phyloP scores from a whole-genome alignment of 1,140 invertebrate genomes.

The Nasonia giraulti region DNA sequence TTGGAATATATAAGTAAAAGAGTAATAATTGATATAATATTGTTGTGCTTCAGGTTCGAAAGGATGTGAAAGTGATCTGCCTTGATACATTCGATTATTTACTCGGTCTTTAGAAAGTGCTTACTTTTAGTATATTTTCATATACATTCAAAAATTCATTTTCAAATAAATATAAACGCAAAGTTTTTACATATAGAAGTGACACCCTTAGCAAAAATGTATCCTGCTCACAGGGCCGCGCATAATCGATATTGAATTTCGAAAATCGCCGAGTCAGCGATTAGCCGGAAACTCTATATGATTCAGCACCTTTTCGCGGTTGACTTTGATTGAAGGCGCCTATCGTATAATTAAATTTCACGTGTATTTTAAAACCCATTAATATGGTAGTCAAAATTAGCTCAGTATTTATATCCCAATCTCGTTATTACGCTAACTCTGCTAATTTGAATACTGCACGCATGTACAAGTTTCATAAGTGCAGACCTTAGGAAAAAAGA shows the following conservation, averaged over 20 bases:
- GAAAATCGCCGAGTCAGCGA: not conserved
- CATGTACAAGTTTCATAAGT: not conserved
- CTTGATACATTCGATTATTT: too few relatives aligned
- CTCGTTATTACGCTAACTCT: too few relatives aligned
- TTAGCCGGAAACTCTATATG: not conserved
- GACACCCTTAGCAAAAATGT: not conserved
- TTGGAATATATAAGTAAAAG: too few relatives aligned
- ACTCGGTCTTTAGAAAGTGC: not conserved
- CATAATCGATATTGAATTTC: not conserved
- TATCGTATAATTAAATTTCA: not conserved
- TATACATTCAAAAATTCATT: too few relatives aligned
- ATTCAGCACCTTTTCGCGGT: not conserved
- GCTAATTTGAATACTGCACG: not conserved
- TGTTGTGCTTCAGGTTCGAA: too few relatives aligned
- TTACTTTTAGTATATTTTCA: too few relatives aligned
- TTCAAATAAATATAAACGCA: too few relatives aligned
- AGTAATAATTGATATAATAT: too few relatives aligned
- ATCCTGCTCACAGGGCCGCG: not conserved
- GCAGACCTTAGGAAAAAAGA: not conserved
- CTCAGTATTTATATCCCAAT: too few relatives aligned
- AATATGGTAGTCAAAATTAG: too few relatives aligned
- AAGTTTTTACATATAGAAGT: not conserved
- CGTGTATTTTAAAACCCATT: not conserved
- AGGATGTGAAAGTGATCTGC: too few relatives aligned
- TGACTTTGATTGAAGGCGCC: too few relatives aligned